phyloP scores from a whole-genome alignment of 2,888 invertebrate genomes.

The Sinodicranocentrus sp. region DNA sequence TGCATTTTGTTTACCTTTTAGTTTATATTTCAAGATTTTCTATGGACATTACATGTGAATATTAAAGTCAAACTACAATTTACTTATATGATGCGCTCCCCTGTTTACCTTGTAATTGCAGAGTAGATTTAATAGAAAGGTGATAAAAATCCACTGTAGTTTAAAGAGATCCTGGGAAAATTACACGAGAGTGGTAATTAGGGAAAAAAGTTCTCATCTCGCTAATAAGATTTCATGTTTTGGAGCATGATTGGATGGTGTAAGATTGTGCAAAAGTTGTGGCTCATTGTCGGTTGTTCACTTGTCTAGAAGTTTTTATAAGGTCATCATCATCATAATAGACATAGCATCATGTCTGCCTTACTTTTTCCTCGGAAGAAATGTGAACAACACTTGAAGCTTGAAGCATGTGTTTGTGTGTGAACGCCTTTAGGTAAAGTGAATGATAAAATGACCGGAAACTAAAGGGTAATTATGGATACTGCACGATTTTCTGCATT shows the following conservation, averaged over 20 bases:
- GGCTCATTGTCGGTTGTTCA: constrained; percentile 30
- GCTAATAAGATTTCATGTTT: constrained; percentile 23
- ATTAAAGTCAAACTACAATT: neutral
- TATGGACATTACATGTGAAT: too few relatives aligned
- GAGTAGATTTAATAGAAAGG: neutral
- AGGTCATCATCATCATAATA: constrained; percentile 39
- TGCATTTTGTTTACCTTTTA: constrained; percentile 3
- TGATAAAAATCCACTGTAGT: constrained; percentile 14
- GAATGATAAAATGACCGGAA: constrained; percentile 30
- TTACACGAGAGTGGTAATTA: constrained; percentile 18
- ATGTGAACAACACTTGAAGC: neutral
- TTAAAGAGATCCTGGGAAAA: constrained; percentile 21
- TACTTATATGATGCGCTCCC: neutral
- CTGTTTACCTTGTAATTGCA: constrained; percentile 22
- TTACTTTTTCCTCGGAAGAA: constrained; percentile 25
- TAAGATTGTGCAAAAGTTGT: neutral
- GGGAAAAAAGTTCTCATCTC: neutral
- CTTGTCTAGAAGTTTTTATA: constrained; percentile 38
- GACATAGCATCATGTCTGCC: neutral
- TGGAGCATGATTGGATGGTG: constrained; percentile 22
- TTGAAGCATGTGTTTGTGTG: neutral
- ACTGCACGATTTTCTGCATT: constrained; percentile 25
- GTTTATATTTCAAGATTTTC: too few relatives aligned
- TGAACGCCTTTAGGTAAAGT: neutral
- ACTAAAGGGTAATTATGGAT: neutral